Evolutionary conservation across 1,140 invertebrate genomes (phyloP).

Genomic region (Pogonus chalceus): DNA sequence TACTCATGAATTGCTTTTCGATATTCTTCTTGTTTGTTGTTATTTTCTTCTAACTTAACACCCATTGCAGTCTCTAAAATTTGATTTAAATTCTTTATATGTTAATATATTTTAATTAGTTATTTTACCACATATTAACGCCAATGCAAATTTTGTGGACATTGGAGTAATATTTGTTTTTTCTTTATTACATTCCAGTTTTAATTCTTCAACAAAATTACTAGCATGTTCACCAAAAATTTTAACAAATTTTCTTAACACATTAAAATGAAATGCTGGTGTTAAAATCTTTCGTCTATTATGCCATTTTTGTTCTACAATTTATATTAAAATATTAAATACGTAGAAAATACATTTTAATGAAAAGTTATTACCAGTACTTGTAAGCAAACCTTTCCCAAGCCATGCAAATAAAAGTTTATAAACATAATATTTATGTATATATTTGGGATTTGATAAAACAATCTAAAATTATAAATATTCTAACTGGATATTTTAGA

Average conservation of each 20-base stretch:
- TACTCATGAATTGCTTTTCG: slow-evolving; percentile 30
- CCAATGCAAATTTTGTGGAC: not conserved
- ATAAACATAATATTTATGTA: slow-evolving; percentile 5
- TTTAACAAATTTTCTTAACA: slow-evolving; percentile 62
- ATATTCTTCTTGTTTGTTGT: not conserved
- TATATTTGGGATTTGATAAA: slow-evolving; percentile 6
- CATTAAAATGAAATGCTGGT: slow-evolving; percentile 74
- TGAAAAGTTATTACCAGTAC: not conserved
- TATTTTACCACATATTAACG: not conserved
- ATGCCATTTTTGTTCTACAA: slow-evolving; percentile 58
- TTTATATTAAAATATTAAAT: not conserved
- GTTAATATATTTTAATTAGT: slow-evolving; percentile 18
- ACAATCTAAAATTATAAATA: not conserved
- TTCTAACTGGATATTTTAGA: not conserved
- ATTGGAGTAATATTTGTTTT: not conserved
- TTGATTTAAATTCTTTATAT: slow-evolving; percentile 16
- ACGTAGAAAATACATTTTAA: not conserved
- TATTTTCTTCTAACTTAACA: not conserved
- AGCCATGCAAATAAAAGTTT: not conserved
- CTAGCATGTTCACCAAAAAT: slow-evolving; percentile 57
- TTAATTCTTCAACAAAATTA: slow-evolving; percentile 37
- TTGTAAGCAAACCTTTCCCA: not conserved
- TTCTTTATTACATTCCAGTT: slow-evolving; percentile 1
- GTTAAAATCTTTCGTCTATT: slow-evolving; percentile 62
- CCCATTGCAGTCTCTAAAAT: slow-evolving; percentile 10